A percentile compares a stretch with the other conserved stretches of the same genome.
Evolutionary conservation across 2,797 vertebrate genomes (phyloP).

Genomic region (Champsocephalus esox): DNA sequence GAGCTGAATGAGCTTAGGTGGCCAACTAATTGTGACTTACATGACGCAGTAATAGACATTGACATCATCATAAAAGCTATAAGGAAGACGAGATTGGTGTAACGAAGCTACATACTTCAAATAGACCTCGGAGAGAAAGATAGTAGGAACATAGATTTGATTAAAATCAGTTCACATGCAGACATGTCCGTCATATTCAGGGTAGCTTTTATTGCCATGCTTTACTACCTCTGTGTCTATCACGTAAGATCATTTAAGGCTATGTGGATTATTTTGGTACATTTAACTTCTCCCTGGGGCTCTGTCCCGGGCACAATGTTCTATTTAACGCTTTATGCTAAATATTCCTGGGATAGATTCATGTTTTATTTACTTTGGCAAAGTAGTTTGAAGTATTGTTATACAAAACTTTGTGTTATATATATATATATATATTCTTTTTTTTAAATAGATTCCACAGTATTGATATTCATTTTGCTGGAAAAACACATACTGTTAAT

Average conservation of each 20-base stretch:
- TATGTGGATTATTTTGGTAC: constrained; percentile 1
- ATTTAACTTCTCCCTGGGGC: neutral
- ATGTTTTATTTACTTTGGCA: neutral
- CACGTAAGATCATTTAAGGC: neutral
- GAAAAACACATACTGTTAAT: neutral
- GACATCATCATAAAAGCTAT: constrained; percentile 47
- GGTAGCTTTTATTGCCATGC: neutral
- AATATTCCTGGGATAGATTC: neutral
- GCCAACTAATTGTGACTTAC: constrained; percentile 56
- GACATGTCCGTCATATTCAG: neutral
- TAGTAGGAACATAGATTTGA: constrained; percentile 19
- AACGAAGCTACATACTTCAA: constrained; percentile 54
- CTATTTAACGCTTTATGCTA: neutral
- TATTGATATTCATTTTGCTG: neutral
- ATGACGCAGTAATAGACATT: constrained; percentile 52
- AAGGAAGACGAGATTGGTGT: constrained; percentile 59
- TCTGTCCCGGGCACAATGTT: neutral
- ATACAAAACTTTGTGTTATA: neutral
- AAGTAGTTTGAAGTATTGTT: neutral
- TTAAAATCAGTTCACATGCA: constrained; percentile 29
- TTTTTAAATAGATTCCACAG: no score
- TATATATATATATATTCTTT: no score
- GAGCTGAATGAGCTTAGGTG: constrained; percentile 50
- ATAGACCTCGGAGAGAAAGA: constrained; percentile 34
- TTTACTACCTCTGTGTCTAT: constrained; percentile 1